Conservation (phyloP, 2,797 vertebrate species). For the Girardinus metallicus region DNA sequence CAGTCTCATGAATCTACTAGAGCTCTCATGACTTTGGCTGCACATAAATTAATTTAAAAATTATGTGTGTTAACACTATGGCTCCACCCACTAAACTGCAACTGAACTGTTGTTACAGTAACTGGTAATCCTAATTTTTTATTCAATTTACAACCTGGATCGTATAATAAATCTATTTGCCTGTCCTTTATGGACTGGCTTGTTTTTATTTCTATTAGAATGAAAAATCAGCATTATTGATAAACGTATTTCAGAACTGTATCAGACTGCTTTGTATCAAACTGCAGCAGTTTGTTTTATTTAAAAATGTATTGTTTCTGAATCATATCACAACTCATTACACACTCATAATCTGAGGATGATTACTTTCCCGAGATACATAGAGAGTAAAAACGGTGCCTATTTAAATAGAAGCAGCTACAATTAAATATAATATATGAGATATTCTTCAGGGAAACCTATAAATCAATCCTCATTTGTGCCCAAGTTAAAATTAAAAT, state of each 20-base stretch:
- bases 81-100: background rate
- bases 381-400: background rate
- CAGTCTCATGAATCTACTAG: background rate
- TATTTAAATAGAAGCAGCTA: background rate
- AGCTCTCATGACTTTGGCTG: background rate
- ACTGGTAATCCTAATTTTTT: background rate
- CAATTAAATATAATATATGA: background rate
- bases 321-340: slow-evolving; percentile 2
- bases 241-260: background rate
- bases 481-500: background rate
- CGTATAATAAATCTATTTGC: background rate
- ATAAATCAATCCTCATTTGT: background rate
- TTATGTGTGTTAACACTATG: background rate
- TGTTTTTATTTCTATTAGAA: background rate
- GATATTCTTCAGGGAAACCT: background rate
- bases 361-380: background rate
- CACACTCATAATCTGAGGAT: slow-evolving; percentile 3
- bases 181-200: background rate
- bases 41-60: background rate
- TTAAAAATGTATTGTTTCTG: background rate
- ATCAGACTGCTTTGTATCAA: background rate
- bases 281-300: background rate
- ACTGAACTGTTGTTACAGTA: background rate
- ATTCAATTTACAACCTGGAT: background rate
- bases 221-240: background rate